Evolutionary conservation across 2,113 vertebrate species (phyloP), one percentile per base, ranked within the genome.

Genomic region (Limnothrissa miodon): DNA sequence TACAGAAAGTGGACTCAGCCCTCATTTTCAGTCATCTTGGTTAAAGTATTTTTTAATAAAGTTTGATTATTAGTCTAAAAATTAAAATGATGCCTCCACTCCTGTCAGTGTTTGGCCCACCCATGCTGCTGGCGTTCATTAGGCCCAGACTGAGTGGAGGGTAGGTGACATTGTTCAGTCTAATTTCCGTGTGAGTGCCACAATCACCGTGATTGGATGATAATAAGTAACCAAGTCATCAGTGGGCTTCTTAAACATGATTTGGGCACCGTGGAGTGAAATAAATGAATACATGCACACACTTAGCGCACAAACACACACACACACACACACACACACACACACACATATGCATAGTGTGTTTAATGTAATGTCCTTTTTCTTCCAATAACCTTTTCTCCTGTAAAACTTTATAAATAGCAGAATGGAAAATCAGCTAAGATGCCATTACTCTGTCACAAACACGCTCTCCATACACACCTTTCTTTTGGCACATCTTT

Each of bases 141-240:
- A 59, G 51, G 56, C 44, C 66, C 42, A 10, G n/a, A 17, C 39
- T 45, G 13, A 33, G 80, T 44, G 53, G 39, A 59, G 23, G 19
- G n/a, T 56, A 25, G 21, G n/a, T 79, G 46, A 19, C 78, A 79
- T 78, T 80, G 78, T 87, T 53, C 45, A 85, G 79, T 23, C 36
- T 23, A n/a, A 79, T 51, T 39, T 59, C 42, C 83, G 85, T 39
- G 79, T 53, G 79, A 48, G 84, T 46, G 46, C 36, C 25, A 79
- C 86, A 13, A 80, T 86, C 82, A 87, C 44, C 45, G 29, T 86
- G 74, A 87, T 83, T 85, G 80, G 79, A 83, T 84, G 83, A 42
- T 62, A 29, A 62, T 25, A n/a, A 62, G n/a, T 8, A 29, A 9
- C 59, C 9, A 9, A 62, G 51, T 29, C 59, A 62, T 29, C 59